Conservation (phyloP, 92 coral and sea anemone species). For the Siderastrea siderea region DNA sequence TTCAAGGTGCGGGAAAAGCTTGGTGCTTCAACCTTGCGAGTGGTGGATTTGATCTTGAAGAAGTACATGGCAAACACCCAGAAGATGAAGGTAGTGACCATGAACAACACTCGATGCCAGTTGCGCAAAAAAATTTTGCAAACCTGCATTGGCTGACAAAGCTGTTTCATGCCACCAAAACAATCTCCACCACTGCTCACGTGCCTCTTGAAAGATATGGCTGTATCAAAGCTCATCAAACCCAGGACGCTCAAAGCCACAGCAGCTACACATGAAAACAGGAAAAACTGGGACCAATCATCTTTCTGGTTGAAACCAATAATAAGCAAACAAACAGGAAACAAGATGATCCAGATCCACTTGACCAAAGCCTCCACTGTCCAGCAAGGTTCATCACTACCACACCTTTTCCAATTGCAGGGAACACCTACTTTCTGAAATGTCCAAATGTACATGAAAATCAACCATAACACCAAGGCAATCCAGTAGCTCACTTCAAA, state of each 20-base stretch:
- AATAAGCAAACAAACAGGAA: conserved; percentile 85
- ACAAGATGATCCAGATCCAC: conserved; percentile 77
- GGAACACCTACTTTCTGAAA: conserved; percentile 80
- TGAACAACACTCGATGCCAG: conserved; percentile 79
- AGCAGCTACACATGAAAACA: conserved; percentile 93
- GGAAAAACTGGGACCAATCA: conserved; percentile 96
- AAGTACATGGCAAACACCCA: conserved; percentile 97
- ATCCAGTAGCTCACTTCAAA: conserved; percentile 85
- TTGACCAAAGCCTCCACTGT: conserved; percentile 66
- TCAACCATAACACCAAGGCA: conserved; percentile 77
- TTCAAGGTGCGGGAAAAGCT: conserved; percentile 85
- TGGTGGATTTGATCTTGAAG: conserved; percentile 87
- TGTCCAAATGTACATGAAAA: conserved; percentile 86
- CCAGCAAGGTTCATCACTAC: conserved; percentile 23
- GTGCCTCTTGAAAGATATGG: conserved; percentile 49
- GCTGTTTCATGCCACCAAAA: conserved; percentile 17
- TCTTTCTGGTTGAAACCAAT: conserved; percentile 76
- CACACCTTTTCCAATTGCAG: conserved; percentile 46
- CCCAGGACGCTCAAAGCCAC: conserved; percentile 82
- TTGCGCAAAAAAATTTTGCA: conserved; percentile 14
- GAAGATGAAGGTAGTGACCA: conserved; percentile 70
- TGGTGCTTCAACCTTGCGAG: conserved; percentile 82
- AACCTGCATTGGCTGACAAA: conserved; percentile 14
- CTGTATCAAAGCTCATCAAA: conserved; percentile 62
- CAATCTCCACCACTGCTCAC: background rate